Evolutionary conservation across 1,140 invertebrate genomes (phyloP), one percentile per base, ranked within the genome.

Genomic region (Zaprionus kolodkinae): DNA sequence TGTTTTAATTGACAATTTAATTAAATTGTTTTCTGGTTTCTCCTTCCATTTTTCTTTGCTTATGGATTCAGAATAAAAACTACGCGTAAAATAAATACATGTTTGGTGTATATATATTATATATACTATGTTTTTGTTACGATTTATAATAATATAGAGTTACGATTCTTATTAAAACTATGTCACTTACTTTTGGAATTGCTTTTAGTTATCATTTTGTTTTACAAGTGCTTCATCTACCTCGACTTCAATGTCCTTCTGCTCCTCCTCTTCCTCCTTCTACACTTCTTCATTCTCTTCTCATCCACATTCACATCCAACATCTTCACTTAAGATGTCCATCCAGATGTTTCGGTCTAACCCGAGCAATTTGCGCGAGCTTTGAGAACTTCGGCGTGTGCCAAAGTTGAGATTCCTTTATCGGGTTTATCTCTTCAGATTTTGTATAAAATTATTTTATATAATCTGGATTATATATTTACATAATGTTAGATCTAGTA

Each of bases 111-210:
- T 86, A 77, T 86, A 86, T 86, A 87, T 68, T 87, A 88, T 87
- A 81, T 88, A 87, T 88, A 87, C 79, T 81, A 77, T 52, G n/a
- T 80, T 72, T 54, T 73, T 86, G 82, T 84, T 45, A 45, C 68
- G 56, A 54, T 69, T 79, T 81, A 52, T 9, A n/a, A n/a, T 45
- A 15, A 65, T 79, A 76, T 85, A 81, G 80, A 87, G 68, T 87
- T 87, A 87, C 68, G 79, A 85, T 76, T 40, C 65, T 68, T 60
- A 88, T 68, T 60, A 88, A 84, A 88, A 84, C 84, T 88, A 88
- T 88, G 84, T 88, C 84, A 88, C 84, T 88, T 88, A 88, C 79
- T 76, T 88, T 88, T 88, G 84, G 84, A 88, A 88, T 88, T 88
- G 84, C 84, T 88, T 88, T 88, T 88, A 88, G 84, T 88, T 88